These are phyloP conservation scores for Trichosurus vulpecula DNA, from an alignment of 2,797 vertebrate species.

Conservation along the genomic window DNA sequence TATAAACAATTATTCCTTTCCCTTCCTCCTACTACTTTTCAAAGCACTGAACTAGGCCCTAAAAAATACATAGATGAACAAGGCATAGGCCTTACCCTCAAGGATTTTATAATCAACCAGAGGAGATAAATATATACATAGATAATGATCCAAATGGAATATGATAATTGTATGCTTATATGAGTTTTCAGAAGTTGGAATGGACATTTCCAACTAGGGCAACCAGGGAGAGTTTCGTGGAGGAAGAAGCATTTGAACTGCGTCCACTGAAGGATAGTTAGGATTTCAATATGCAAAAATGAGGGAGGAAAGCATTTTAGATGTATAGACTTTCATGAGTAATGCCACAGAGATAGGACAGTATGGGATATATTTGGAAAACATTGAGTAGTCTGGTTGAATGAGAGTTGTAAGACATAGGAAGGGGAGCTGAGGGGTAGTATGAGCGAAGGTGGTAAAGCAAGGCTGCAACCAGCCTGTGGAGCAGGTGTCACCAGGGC, in stretches of 20 bases:
- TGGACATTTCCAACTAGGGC: not conserved
- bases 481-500: not conserved
- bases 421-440: not conserved
- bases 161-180: not conserved
- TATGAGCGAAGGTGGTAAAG: not conserved
- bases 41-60: not conserved
- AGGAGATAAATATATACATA: not conserved
- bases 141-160: not conserved
- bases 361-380: not conserved
- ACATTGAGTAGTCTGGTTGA: not conserved
- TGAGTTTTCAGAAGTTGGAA: not conserved
- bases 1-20: not conserved
- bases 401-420: not conserved
- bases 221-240: not conserved
- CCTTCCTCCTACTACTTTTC: not conserved
- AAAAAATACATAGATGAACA: not conserved
- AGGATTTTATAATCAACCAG: not conserved
- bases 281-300: not conserved
- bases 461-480: not conserved
- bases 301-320: not conserved
- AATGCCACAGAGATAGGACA: not conserved
- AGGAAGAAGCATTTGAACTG: not conserved
- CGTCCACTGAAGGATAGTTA: not conserved
- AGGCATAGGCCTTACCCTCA: not conserved
- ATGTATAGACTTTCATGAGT: not conserved